Conservation (phyloP, 92 coral and sea anemone genomes). For the Heteractis magnifica region DNA sequence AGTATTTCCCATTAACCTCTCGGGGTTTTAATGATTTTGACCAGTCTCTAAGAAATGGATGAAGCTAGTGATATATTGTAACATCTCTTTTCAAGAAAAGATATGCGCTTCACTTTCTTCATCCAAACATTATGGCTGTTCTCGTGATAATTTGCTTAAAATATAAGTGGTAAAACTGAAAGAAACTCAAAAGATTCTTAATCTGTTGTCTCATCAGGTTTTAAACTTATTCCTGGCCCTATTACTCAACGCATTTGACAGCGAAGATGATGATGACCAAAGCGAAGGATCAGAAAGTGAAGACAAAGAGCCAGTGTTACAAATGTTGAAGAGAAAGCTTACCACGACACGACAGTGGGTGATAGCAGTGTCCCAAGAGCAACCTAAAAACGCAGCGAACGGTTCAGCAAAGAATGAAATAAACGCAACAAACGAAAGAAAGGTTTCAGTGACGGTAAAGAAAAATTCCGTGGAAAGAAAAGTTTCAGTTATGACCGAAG, state of each 20-base stretch:
- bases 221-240: conserved; percentile 83
- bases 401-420: conserved; percentile 50
- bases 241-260: conserved; percentile 81
- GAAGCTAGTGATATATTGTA: not conserved
- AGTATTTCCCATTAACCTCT: conserved; percentile 34
- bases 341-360: conserved; percentile 58
- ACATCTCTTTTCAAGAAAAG: not conserved
- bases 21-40: not conserved
- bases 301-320: conserved; percentile 35
- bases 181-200: not conserved
- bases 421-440: conserved; percentile 7
- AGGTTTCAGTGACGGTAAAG: conserved; percentile 4
- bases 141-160: too few relatives aligned
- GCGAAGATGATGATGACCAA: conserved; percentile 71
- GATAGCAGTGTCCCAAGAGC: conserved; percentile 26
- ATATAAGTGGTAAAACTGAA: too few relatives aligned
- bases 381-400: conserved; percentile 23
- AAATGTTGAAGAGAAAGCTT: conserved; percentile 39
- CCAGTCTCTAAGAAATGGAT: not conserved
- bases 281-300: conserved; percentile 56
- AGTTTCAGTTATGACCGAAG: not conserved
- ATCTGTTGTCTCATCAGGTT: conserved; percentile 40
- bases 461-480: not conserved
- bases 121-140: too few relatives aligned
- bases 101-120: too few relatives aligned